phyloP scores from a whole-genome alignment of 1,140 invertebrate genomes.

The Aradophagus sp. region DNA sequence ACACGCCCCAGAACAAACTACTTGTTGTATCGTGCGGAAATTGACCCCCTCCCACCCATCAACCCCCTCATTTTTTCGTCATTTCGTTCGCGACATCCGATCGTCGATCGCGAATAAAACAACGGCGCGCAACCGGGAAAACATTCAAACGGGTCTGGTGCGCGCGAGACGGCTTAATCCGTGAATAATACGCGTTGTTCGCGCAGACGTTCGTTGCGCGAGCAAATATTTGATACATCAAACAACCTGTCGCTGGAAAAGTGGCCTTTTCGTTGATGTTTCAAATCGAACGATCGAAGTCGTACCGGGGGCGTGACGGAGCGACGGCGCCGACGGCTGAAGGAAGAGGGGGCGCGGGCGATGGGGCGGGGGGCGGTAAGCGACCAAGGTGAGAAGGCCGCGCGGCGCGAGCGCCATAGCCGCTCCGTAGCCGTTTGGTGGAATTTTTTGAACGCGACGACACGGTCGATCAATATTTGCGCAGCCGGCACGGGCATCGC shows the following conservation, averaged over 20 bases:
- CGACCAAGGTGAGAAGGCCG: slow-evolving; percentile 10
- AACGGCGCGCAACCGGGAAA: no score
- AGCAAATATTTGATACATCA: slow-evolving; percentile 56
- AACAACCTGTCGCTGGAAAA: slow-evolving; percentile 57
- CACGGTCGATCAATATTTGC: slow-evolving; percentile 61
- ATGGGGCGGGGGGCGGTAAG: slow-evolving; percentile 16
- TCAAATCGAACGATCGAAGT: slow-evolving; percentile 47
- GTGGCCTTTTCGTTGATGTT: slow-evolving; percentile 49
- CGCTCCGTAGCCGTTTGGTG: slow-evolving; percentile 54
- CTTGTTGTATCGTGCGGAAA: no score
- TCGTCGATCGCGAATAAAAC: no score
- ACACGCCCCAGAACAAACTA: slow-evolving; percentile 9
- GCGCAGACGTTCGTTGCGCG: slow-evolving; percentile 44
- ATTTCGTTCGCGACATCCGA: no score
- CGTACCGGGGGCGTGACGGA: slow-evolving; percentile 23
- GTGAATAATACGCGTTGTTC: slow-evolving; percentile 55
- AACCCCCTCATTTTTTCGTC: no score
- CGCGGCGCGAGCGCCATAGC: slow-evolving; percentile 22
- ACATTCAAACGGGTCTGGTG: no score
- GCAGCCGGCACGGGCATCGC: slow-evolving; percentile 56
- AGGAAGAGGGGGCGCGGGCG: background rate
- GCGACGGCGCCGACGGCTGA: no score
- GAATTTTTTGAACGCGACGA: slow-evolving; percentile 61
- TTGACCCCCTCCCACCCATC: no score
- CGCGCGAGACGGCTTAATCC: slow-evolving; percentile 42